Evolutionary conservation across 2,113 vertebrate species (phyloP).

Genomic region (Gulo gulo): DNA sequence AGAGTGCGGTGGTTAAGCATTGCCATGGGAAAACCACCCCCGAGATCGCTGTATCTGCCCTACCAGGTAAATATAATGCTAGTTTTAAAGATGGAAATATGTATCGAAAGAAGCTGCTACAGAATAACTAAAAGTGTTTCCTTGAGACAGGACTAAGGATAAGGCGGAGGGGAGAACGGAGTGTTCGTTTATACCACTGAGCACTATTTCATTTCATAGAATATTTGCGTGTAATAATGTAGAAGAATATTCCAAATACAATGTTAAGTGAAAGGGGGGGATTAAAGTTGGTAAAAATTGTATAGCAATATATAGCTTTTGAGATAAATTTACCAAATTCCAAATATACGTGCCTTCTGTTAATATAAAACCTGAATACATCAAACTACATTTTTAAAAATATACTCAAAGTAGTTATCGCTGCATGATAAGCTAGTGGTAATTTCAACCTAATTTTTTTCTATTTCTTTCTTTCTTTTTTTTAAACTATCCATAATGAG

Average conservation of each 20-base stretch:
- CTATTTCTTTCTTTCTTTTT: background rate
- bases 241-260: background rate
- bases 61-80: background rate
- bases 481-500: background rate
- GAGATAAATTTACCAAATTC: background rate
- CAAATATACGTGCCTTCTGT: background rate
- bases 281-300: background rate
- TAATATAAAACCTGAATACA: background rate
- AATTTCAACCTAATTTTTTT: conserved; percentile 28
- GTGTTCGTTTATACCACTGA: background rate
- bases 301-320: background rate
- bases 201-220: background rate
- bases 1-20: background rate
- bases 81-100: background rate
- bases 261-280: background rate
- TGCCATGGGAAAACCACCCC: background rate
- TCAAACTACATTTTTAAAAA: conserved; percentile 20
- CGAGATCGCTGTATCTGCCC: background rate
- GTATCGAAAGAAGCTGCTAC: background rate
- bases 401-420: background rate
- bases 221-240: background rate
- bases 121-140: background rate
- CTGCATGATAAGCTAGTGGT: background rate
- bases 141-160: background rate
- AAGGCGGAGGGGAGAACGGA: background rate